Evolutionary conservation across 2,888 invertebrate species (phyloP), one percentile per base, ranked within the genome.

Genomic region (Eupsilia transversa): DNA sequence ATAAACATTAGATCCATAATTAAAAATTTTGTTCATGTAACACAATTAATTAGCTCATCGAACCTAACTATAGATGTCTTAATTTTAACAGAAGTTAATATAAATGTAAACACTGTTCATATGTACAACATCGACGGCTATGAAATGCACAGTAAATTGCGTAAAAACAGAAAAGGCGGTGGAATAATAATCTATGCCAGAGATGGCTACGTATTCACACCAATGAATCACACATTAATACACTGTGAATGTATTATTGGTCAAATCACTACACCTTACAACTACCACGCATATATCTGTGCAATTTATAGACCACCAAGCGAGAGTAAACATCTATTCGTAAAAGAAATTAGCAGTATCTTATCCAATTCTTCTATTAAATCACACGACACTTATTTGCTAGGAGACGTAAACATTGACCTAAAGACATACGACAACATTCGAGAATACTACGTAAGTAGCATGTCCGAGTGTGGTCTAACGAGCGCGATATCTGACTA

Each of bases 391-490:
- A 49, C 49, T 49, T 49, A 64, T 64, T 20, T 64, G 14, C 33
- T 49, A 33, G 64, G 64, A 64, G 49, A 52, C 10, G n/a, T n/a
- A 65, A n/a, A 65, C n/a, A 10, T 49, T 27, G 20, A 66, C 27
- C 10, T 65, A 52, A 52, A 66, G 4, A 66, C 52, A 38, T 20
- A 52, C 52, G 49, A 65, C 17, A 35, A 65, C n/a, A 65, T n/a
- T 5, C 35, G n/a, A 54, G 52, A 52, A 52, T 52, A 38, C 10
- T 52, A 52, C 23, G 46, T 49, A 1, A 64, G 30, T 64, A 35
- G 64, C 14, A 64, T 64, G 49, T 64, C 46, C 30, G 33, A 64
- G 64, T 49, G 23, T 23, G 64, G 64, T 46, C 23, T 64, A 46
- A 49, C 64, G 23, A 46, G 46, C 46, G 64, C 49, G 33, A 64